Conservation (phyloP, 2,888 invertebrate genomes). For the Epinotia ramella region DNA sequence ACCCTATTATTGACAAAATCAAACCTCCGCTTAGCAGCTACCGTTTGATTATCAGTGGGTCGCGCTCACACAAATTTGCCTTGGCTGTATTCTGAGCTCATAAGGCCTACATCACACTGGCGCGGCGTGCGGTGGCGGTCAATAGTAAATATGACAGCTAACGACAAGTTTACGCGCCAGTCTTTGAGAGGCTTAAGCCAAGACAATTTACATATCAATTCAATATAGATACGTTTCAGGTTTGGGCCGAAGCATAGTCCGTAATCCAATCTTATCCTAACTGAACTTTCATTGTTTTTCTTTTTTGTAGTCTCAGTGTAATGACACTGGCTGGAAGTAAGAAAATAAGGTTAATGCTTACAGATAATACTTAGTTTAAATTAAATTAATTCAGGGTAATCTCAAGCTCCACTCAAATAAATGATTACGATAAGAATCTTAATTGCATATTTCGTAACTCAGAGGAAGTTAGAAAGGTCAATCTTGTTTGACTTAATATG, state of each 20-base stretch:
- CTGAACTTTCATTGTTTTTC: too few relatives aligned
- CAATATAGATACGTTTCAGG: too few relatives aligned
- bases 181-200: too few relatives aligned
- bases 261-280: too few relatives aligned
- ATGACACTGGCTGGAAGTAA: background rate
- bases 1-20: too few relatives aligned
- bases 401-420: conserved; percentile 1
- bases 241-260: too few relatives aligned
- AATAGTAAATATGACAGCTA: too few relatives aligned
- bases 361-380: background rate
- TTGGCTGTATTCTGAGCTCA: background rate
- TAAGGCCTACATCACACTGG: too few relatives aligned
- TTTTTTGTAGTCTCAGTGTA: too few relatives aligned
- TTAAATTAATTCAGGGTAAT: conserved; percentile 16
- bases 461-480: conserved; percentile 36
- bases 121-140: too few relatives aligned
- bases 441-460: conserved; percentile 24
- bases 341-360: background rate
- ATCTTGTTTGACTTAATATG: conserved; percentile 1
- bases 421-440: conserved; percentile 13
- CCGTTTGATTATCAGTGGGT: background rate
- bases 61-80: background rate
- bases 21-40: too few relatives aligned
- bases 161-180: too few relatives aligned
- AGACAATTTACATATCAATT: background rate